Conservation (phyloP, 2,113 vertebrate genomes). For the Alosa alosa region DNA sequence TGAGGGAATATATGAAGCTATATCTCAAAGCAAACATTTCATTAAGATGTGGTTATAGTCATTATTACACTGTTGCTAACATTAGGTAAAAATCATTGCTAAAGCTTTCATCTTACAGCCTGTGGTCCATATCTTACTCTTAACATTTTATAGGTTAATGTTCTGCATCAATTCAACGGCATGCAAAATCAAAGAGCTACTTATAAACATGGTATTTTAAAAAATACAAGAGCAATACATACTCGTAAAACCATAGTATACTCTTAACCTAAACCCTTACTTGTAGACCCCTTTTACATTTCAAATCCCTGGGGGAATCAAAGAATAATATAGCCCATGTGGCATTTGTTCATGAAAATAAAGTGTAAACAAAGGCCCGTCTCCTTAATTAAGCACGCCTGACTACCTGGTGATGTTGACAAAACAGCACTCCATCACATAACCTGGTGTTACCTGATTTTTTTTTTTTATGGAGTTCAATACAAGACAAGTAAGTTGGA, state of each 20-base stretch:
- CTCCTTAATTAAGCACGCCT: background rate
- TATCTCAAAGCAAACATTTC: conserved; percentile 21
- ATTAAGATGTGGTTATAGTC: conserved; percentile 20
- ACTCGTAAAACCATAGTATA: conserved; percentile 47
- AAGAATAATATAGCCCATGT: conserved; percentile 2
- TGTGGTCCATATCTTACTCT: conserved; percentile 43
- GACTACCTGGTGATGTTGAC: background rate
- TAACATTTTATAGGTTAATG: conserved; percentile 48
- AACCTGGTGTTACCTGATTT: background rate
- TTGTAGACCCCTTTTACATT: background rate
- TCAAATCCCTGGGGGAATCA: background rate
- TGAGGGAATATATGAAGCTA: conserved; percentile 18
- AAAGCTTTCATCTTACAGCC: conserved; percentile 47
- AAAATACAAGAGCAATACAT: conserved; percentile 44
- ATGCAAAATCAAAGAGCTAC: conserved; percentile 49
- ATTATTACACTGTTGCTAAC: conserved; percentile 18
- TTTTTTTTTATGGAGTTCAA: background rate
- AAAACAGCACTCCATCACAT: background rate
- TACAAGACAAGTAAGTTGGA: background rate
- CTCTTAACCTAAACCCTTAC: conserved; percentile 43
- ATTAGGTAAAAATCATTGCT: conserved; percentile 42
- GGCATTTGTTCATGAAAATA: conserved; percentile 17
- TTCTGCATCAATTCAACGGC: conserved; percentile 49
- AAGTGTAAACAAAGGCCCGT: conserved; percentile 1
- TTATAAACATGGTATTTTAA: conserved; percentile 35